phyloP scores from a whole-genome alignment of 2,888 invertebrate species.

The Galerucella calmariensis region DNA sequence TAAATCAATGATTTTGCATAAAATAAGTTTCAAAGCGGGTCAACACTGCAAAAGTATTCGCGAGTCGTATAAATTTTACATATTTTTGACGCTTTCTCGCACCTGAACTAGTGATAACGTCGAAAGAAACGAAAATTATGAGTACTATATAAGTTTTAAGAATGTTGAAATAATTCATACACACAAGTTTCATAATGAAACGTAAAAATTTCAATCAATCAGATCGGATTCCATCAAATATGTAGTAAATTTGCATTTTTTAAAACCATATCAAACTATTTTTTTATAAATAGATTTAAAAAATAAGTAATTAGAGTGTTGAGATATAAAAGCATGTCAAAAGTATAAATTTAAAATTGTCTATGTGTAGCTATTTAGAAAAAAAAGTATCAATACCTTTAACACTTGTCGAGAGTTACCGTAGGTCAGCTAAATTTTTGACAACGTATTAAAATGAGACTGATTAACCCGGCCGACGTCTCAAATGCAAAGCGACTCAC shows the following conservation, averaged over 20 bases:
- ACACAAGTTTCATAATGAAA: neutral
- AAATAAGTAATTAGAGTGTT: neutral
- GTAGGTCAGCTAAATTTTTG: slow-evolving; percentile 13
- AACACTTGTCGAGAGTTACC: slow-evolving; percentile 3
- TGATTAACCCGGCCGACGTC: neutral
- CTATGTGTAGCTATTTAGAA: no score
- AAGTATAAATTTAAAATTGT: neutral
- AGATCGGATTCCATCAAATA: neutral
- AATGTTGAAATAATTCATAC: neutral
- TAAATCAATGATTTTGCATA: slow-evolving; percentile 4
- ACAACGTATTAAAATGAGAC: neutral
- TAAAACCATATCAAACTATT: neutral
- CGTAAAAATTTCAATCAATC: no score
- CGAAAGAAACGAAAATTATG: neutral
- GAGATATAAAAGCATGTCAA: neutral
- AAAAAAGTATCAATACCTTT: slow-evolving; percentile 22
- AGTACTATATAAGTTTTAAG: neutral
- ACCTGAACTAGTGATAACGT: neutral
- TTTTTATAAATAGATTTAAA: neutral
- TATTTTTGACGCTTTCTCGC: neutral
- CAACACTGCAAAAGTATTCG: neutral
- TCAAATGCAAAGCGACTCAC: neutral
- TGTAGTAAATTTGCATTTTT: neutral
- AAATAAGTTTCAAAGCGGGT: neutral
- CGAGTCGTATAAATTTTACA: neutral